Evolutionary conservation across 1,140 invertebrate species (phyloP).

Genomic region (Atta cephalotes): DNA sequence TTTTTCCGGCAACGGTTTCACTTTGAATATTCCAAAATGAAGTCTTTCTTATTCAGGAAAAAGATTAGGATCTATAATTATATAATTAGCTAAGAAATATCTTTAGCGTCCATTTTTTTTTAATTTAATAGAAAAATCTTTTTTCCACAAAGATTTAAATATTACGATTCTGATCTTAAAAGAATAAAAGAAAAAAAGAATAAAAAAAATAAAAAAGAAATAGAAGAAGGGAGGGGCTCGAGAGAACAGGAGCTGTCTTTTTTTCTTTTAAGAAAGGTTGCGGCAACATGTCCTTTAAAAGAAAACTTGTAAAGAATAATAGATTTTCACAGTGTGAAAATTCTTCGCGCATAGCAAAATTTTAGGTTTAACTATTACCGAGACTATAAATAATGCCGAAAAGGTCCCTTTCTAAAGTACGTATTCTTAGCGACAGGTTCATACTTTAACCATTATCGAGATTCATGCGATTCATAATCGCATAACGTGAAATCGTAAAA

Average conservation of each 20-base stretch:
- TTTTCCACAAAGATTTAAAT: too few relatives aligned
- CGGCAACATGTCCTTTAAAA: neutral
- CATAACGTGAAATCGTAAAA: constrained; percentile 12
- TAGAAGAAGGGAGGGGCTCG: too few relatives aligned
- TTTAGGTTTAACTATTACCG: neutral
- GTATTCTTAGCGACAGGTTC: neutral
- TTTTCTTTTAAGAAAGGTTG: neutral
- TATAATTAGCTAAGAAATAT: neutral
- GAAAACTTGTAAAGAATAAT: neutral
- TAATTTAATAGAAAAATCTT: too few relatives aligned
- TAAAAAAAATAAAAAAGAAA: too few relatives aligned
- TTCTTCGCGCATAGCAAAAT: neutral
- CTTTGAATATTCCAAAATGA: neutral
- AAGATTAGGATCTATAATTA: neutral
- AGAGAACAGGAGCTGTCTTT: too few relatives aligned
- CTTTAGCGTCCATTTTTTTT: neutral
- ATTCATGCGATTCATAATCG: neutral
- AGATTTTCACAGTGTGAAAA: neutral
- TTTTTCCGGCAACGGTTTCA: too few relatives aligned
- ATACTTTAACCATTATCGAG: neutral
- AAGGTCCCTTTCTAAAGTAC: neutral
- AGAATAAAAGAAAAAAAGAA: too few relatives aligned
- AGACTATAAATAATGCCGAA: too few relatives aligned
- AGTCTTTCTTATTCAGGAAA: too few relatives aligned
- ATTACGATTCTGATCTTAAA: too few relatives aligned